Percentiles rank a stretch among this genome's conserved stretches.
phyloP scores from a whole-genome alignment of 2,888 invertebrate species.

The Aethes cnicana region DNA sequence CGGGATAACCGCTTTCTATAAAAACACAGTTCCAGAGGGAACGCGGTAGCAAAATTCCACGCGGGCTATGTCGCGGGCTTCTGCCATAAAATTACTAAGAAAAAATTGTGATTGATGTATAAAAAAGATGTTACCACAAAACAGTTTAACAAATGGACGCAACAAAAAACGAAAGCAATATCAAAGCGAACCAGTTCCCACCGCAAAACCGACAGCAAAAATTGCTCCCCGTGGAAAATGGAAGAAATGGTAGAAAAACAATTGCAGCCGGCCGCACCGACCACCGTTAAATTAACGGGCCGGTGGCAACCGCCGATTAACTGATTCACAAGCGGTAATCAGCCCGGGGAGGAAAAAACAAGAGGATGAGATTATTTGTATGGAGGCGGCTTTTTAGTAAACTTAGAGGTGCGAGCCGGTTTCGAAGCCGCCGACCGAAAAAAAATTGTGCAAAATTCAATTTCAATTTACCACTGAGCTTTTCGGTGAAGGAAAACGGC shows the following conservation, averaged over 20 bases:
- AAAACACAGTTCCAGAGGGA: too few species aligned
- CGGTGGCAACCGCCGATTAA: slow-evolving; percentile 49
- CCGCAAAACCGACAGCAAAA: background rate
- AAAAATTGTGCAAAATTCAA: too few species aligned
- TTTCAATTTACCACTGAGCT: too few species aligned
- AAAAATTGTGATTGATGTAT: too few species aligned
- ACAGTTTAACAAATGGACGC: background rate
- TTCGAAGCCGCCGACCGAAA: too few species aligned
- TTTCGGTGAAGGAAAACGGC: too few species aligned
- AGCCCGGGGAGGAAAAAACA: slow-evolving; percentile 48
- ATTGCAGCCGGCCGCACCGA: slow-evolving; percentile 43
- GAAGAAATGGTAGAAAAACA: slow-evolving; percentile 22
- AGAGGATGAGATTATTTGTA: slow-evolving; percentile 8
- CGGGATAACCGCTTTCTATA: too few species aligned
- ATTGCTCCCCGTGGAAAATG: background rate
- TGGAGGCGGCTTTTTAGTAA: slow-evolving; percentile 46
- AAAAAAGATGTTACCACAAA: background rate
- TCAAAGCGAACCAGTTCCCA: background rate
- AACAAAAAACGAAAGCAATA: background rate
- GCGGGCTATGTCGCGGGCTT: too few species aligned
- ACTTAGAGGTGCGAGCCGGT: too few species aligned
- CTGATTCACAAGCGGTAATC: slow-evolving; percentile 58
- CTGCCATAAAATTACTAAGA: too few species aligned
- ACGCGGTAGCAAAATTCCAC: too few species aligned
- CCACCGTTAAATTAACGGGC: slow-evolving; percentile 60